Percentiles rank a stretch among this genome's conserved stretches.
phyloP scores from a whole-genome alignment of 1,140 invertebrate genomes.

The Chrysomallon squamiferum region DNA sequence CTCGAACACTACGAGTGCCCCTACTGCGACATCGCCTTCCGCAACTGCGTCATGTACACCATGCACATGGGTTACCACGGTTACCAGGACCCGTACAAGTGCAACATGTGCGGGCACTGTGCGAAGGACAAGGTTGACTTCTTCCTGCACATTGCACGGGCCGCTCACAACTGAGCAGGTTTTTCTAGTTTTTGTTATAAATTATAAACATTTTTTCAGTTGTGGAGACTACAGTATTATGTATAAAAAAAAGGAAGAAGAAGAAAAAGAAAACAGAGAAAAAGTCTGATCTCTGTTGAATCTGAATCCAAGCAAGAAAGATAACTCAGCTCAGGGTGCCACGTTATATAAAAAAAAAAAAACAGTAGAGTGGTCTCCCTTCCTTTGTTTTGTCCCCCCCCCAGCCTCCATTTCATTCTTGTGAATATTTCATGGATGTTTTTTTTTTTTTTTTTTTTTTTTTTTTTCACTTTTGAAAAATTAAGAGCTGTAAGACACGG shows the following conservation, averaged over 20 bases:
- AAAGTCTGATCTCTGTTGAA: too few relatives aligned
- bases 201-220: background rate
- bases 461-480: too few relatives aligned
- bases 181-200: background rate
- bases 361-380: too few relatives aligned
- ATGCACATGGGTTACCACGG: conserved; percentile 97
- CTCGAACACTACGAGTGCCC: conserved; percentile 72
- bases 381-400: too few relatives aligned
- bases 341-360: too few relatives aligned
- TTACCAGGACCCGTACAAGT: conserved; percentile 87
- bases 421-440: too few relatives aligned
- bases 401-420: too few relatives aligned
- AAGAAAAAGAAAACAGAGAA: background rate
- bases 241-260: background rate
- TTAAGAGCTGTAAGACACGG: too few relatives aligned
- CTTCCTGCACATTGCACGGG: conserved; percentile 88
- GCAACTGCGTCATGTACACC: conserved; percentile 88
- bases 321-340: too few relatives aligned
- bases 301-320: too few relatives aligned
- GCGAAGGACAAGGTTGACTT: conserved; percentile 85
- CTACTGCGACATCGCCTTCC: conserved; percentile 89
- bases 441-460: too few relatives aligned
- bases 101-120: conserved; percentile 90
- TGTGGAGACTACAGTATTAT: background rate
- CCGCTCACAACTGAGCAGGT: conserved; percentile 72